Conservation (phyloP, 2,113 vertebrate species). For the Amia ocellicauda region DNA sequence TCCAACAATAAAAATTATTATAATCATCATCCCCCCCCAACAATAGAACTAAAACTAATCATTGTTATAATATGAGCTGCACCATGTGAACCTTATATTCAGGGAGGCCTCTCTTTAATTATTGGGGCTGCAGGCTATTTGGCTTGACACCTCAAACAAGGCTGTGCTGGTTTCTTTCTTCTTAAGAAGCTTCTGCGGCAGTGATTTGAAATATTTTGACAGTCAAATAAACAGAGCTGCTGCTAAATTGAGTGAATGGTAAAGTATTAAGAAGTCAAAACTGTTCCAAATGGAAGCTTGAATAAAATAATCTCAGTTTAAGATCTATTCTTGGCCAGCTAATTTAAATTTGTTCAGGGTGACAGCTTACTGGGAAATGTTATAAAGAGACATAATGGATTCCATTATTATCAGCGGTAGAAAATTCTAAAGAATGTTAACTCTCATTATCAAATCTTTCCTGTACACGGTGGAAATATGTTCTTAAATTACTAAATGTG, state of each 20-base stretch:
- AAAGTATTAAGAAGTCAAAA: conserved; percentile 57
- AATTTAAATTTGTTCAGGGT: conserved; percentile 68
- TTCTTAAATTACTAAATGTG: conserved; percentile 59
- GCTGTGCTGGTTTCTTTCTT: conserved; percentile 41
- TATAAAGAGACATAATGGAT: conserved; percentile 58
- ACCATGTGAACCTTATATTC: too few relatives aligned
- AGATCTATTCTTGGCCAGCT: conserved; percentile 58
- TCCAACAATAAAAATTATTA: too few relatives aligned
- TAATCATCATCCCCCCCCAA: too few relatives aligned
- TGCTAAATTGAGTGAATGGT: conserved; percentile 50
- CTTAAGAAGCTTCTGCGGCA: conserved; percentile 33
- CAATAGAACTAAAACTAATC: too few relatives aligned
- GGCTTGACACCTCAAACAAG: conserved; percentile 15
- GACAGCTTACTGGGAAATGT: conserved; percentile 56
- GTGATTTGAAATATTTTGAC: conserved; percentile 59
- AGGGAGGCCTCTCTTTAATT: too few relatives aligned
- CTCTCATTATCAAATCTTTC: conserved; percentile 60
- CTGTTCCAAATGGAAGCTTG: conserved; percentile 47
- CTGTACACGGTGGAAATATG: conserved; percentile 57
- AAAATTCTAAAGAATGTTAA: conserved; percentile 64
- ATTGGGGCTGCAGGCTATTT: too few relatives aligned
- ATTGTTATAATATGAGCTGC: too few relatives aligned
- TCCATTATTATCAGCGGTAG: conserved; percentile 64
- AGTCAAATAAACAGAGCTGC: conserved; percentile 55
- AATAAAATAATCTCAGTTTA: conserved; percentile 55